Conservation (phyloP, 2,888 invertebrate genomes). For the Anthrax anthrax region DNA sequence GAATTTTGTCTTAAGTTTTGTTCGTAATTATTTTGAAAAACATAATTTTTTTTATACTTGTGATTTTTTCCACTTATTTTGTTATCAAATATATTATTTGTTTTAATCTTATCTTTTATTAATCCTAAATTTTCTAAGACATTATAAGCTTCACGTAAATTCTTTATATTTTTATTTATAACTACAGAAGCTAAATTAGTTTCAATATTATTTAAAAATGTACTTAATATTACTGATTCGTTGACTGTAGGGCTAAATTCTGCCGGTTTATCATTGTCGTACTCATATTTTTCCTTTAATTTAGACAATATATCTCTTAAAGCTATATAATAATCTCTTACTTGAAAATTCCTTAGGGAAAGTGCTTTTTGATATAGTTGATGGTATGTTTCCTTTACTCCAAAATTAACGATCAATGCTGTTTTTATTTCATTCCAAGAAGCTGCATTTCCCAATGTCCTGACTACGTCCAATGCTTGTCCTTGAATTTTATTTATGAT, state of each 20-base stretch:
- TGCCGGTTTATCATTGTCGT: constrained; percentile 10
- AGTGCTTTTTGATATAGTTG: constrained; percentile 7
- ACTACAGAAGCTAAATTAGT: too few species aligned
- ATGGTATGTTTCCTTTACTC: constrained; percentile 11
- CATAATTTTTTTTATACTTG: not conserved
- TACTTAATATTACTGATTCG: constrained; percentile 13
- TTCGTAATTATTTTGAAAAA: too few species aligned
- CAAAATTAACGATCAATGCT: constrained; percentile 10
- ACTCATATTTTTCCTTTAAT: constrained; percentile 13
- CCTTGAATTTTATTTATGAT: constrained; percentile 14
- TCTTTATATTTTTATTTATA: too few species aligned
- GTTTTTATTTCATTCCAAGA: constrained; percentile 9
- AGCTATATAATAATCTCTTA: too few species aligned
- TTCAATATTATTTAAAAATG: constrained; percentile 14
- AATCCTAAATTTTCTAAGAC: constrained; percentile 7
- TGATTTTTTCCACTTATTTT: not conserved
- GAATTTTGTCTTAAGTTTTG: not conserved
- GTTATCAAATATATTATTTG: constrained; percentile 5
- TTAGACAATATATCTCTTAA: constrained; percentile 10
- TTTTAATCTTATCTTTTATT: constrained; percentile 8
- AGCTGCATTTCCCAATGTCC: constrained; percentile 8
- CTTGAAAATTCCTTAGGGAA: constrained; percentile 8
- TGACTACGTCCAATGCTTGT: constrained; percentile 11
- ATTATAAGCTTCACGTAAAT: constrained; percentile 6
- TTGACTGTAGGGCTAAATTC: constrained; percentile 12